These are phyloP conservation scores for Ips nitidus DNA, from an alignment of 1,140 invertebrate genomes.

Conservation along the genomic window DNA sequence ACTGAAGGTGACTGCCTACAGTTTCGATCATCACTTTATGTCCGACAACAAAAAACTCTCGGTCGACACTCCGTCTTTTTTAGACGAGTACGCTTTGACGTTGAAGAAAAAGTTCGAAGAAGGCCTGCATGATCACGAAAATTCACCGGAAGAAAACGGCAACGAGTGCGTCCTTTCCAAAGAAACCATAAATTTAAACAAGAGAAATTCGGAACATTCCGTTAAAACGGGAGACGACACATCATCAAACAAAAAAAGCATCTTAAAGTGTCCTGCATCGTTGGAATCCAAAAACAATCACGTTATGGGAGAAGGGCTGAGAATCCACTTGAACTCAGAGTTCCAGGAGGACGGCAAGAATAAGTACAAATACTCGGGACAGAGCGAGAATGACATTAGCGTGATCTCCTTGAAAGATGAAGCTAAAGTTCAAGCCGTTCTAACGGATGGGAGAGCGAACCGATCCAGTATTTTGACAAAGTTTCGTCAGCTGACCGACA, in stretches of 20 bases:
- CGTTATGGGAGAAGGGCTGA: constrained; percentile 37
- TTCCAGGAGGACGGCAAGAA: constrained; percentile 15
- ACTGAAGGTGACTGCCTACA: constrained; percentile 45
- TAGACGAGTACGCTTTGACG: constrained; percentile 49
- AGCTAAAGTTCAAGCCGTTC: constrained; percentile 21
- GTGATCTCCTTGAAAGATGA: constrained; percentile 43
- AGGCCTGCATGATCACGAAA: constrained; percentile 27
- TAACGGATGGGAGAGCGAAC: constrained; percentile 37
- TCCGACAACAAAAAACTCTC: constrained; percentile 48
- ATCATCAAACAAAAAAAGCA: constrained; percentile 40
- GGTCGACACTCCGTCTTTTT: constrained; percentile 48
- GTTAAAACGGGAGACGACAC: constrained; percentile 46
- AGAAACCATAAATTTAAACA: constrained; percentile 50
- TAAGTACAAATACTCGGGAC: constrained; percentile 27
- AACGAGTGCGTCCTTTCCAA: constrained; percentile 47
- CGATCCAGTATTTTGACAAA: constrained; percentile 44
- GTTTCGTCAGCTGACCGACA: constrained; percentile 50
- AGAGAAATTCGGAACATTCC: constrained; percentile 49
- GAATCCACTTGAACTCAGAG: constrained; percentile 38
- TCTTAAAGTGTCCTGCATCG: constrained; percentile 39
- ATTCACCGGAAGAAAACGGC: constrained; percentile 34
- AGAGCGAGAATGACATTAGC: constrained; percentile 39
- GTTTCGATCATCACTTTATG: constrained; percentile 50
- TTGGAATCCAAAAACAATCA: constrained; percentile 37
- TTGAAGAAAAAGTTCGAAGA: constrained; percentile 45